A percentile compares a stretch with the other conserved stretches of the same genome.
phyloP scores from a whole-genome alignment of 1,140 invertebrate species.

The Zaprionus ornatus region DNA sequence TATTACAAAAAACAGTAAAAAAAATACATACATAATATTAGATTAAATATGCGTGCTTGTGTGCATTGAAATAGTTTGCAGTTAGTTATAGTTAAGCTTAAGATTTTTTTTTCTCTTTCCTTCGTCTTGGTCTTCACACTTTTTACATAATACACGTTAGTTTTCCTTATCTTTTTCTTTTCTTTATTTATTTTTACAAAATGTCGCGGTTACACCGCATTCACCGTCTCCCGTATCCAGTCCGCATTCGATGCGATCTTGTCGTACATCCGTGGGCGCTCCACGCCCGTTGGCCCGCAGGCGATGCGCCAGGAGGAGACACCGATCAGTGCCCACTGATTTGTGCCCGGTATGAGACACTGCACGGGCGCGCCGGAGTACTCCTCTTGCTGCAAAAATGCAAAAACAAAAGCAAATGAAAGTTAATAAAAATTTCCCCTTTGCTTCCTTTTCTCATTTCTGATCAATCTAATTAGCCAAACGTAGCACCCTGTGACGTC shows the following conservation, averaged over 20 bases:
- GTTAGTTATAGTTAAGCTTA: conserved; percentile 47
- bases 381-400: conserved; percentile 90
- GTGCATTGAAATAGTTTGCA: conserved; percentile 37
- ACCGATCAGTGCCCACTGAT: conserved; percentile 89
- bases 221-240: conserved; percentile 90
- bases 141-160: conserved; percentile 66
- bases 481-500: conserved; percentile 33
- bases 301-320: conserved; percentile 93
- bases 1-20: conserved; percentile 79
- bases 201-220: conserved; percentile 59
- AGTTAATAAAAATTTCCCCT: not conserved
- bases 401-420: not conserved
- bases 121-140: conserved; percentile 27
- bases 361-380: conserved; percentile 93
- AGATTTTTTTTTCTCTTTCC: conserved; percentile 7
- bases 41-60: conserved; percentile 14
- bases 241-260: conserved; percentile 91
- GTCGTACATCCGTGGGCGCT: conserved; percentile 91
- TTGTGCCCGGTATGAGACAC: conserved; percentile 87
- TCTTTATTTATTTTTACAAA: conserved; percentile 47
- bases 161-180: conserved; percentile 13
- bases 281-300: conserved; percentile 88
- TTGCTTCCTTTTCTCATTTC: not conserved
- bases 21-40: conserved; percentile 40
- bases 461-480: conserved; percentile 13